Conservation (phyloP, 1,140 invertebrate species). For the Drosophila triauraria region DNA sequence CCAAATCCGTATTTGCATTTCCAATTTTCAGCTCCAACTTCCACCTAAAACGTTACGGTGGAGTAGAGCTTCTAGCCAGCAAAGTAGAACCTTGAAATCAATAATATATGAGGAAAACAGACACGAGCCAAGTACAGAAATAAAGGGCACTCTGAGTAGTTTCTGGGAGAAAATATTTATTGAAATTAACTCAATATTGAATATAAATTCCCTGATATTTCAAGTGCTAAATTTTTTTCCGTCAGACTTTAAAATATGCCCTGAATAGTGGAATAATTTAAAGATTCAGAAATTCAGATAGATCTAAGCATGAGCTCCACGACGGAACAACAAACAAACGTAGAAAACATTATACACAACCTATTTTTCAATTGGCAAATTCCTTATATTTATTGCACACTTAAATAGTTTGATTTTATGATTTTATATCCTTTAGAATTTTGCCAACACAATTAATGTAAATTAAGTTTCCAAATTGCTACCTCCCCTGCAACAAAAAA, state of each 20-base stretch:
- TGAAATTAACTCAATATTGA: not conserved
- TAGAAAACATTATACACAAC: not conserved
- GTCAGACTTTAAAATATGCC: too few species aligned
- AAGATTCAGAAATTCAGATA: too few species aligned
- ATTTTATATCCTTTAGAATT: not conserved
- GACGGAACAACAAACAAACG: not conserved
- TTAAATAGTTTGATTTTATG: not conserved
- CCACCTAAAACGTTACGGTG: constrained; percentile 7
- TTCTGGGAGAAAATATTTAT: not conserved
- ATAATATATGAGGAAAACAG: not conserved
- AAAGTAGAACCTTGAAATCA: not conserved
- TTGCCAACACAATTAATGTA: not conserved
- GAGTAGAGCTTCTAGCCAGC: not conserved
- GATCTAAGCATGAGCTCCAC: not conserved
- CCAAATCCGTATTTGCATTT: constrained; percentile 32
- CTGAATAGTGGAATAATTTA: too few species aligned
- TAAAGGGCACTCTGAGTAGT: not conserved
- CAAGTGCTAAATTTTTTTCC: too few species aligned
- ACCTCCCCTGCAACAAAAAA: not conserved
- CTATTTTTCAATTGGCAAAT: not conserved
- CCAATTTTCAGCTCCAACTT: constrained; percentile 30
- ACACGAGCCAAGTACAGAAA: not conserved
- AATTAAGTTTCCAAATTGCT: constrained; percentile 3
- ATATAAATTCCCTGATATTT: not conserved
- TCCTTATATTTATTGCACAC: not conserved